A percentile compares a stretch with the other conserved stretches of the same genome.
Conservation (phyloP, 1,140 invertebrate species). For the Drosophila pectinifera region DNA sequence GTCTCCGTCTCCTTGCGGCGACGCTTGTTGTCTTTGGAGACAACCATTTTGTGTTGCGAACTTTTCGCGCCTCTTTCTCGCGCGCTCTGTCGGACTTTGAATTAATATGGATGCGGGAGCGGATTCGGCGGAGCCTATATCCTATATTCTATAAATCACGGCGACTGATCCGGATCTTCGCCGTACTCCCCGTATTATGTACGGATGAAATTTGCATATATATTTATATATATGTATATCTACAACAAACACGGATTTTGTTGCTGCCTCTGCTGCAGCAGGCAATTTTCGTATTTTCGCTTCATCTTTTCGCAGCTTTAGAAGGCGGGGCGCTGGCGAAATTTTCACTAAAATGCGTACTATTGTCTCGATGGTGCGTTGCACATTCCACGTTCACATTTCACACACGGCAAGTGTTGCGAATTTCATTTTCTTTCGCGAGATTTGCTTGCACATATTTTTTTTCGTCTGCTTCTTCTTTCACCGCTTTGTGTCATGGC, state of each 20-base stretch:
- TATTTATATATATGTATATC: constrained; percentile 46
- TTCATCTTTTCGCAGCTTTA: constrained; percentile 59
- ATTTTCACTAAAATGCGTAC: constrained; percentile 49
- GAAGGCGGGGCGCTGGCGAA: constrained; percentile 19
- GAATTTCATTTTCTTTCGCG: constrained; percentile 66
- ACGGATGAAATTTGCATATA: constrained; percentile 56
- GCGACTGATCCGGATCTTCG: constrained; percentile 34
- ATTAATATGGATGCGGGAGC: constrained; percentile 25
- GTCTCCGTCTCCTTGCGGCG: constrained; percentile 81
- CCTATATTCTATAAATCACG: constrained; percentile 37
- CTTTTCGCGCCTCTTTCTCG: constrained; percentile 78
- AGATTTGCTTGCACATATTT: constrained; percentile 79
- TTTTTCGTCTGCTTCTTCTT: constrained; percentile 67
- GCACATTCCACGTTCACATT: constrained; percentile 59
- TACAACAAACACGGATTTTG: constrained; percentile 76
- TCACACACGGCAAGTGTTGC: constrained; percentile 46
- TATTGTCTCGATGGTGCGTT: constrained; percentile 62
- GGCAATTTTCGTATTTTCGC: constrained; percentile 75
- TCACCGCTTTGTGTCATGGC: constrained; percentile 75
- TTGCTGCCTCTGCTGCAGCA: constrained; percentile 68
- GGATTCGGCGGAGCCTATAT: constrained; percentile 19
- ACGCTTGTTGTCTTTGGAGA: constrained; percentile 84
- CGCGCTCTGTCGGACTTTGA: constrained; percentile 27
- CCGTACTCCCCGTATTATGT: constrained; percentile 48
- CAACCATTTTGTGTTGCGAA: constrained; percentile 82